Evolutionary conservation across 2,797 vertebrate genomes (phyloP).

Genomic region (Rhinogobio ventralis): DNA sequence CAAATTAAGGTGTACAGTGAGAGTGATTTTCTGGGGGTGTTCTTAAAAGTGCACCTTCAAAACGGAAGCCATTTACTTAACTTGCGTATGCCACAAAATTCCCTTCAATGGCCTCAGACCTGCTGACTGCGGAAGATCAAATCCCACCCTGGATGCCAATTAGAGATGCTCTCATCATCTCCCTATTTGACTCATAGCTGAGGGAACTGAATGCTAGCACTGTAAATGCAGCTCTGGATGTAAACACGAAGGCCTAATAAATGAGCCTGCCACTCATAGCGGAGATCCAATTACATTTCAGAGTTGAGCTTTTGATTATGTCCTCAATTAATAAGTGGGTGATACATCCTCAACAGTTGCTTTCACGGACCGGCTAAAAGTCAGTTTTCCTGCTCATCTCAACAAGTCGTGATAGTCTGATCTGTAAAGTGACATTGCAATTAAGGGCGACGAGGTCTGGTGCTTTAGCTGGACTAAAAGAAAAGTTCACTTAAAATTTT

Average conservation of each 20-base stretch:
- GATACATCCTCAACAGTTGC: slow-evolving; percentile 32
- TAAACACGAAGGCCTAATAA: slow-evolving; percentile 9
- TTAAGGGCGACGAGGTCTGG: not conserved
- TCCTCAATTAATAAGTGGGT: slow-evolving; percentile 28
- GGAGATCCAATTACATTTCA: slow-evolving; percentile 19
- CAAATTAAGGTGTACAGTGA: slow-evolving; percentile 14
- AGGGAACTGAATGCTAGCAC: not conserved
- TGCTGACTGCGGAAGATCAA: slow-evolving; percentile 78
- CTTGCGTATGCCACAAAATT: slow-evolving; percentile 68
- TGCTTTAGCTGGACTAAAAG: not conserved
- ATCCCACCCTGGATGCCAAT: slow-evolving; percentile 75
- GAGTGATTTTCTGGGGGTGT: slow-evolving; percentile 31
- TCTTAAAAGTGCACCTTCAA: slow-evolving; percentile 56
- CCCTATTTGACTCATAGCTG: slow-evolving; percentile 34
- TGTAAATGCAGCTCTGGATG: slow-evolving; percentile 29
- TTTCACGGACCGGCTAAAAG: not conserved
- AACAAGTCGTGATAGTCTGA: slow-evolving; percentile 1
- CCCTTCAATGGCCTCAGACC: slow-evolving; percentile 72
- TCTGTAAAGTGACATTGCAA: slow-evolving; percentile 21
- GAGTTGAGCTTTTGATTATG: slow-evolving; percentile 16
- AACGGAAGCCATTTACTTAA: slow-evolving; percentile 70
- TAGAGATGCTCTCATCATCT: slow-evolving; percentile 58
- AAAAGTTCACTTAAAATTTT: not conserved
- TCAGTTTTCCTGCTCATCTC: slow-evolving; percentile 8
- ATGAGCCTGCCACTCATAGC: slow-evolving; percentile 26